phyloP scores from a whole-genome alignment of 2,888 invertebrate species.

The Melinaea marsaeus region DNA sequence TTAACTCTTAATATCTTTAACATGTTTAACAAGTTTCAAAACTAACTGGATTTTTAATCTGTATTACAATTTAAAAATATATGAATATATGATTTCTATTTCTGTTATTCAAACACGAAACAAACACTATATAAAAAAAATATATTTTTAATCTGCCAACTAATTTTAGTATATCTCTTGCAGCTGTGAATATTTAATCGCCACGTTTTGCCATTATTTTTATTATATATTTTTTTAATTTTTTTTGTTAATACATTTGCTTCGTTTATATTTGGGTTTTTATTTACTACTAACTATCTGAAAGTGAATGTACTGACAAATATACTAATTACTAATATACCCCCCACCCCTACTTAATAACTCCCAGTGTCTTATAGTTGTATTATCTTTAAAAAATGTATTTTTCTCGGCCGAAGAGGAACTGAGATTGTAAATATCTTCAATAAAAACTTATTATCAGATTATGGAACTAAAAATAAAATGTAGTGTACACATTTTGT shows the following conservation, averaged over 20 bases:
- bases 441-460: no score
- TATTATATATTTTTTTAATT: slow-evolving; percentile 43
- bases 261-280: slow-evolving; percentile 58
- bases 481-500: no score
- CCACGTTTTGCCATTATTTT: slow-evolving; percentile 45
- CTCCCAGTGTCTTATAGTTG: neutral
- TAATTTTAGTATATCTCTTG: slow-evolving; percentile 3
- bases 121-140: no score
- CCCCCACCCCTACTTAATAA: slow-evolving; percentile 10
- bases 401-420: neutral
- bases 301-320: slow-evolving; percentile 74
- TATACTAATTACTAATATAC: slow-evolving; percentile 44
- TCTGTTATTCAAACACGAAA: no score
- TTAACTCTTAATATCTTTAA: neutral
- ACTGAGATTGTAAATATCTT: no score
- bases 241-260: slow-evolving; percentile 77
- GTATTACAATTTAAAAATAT: no score
- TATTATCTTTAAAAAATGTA: neutral
- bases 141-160: no score
- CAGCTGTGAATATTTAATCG: slow-evolving; percentile 25
- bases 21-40: neutral
- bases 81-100: slow-evolving; percentile 4
- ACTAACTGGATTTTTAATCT: no score
- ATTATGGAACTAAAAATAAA: no score
- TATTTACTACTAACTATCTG: slow-evolving; percentile 76